Evolutionary conservation across 2,113 vertebrate genomes (phyloP).

Genomic region (Pterocles burchelli): DNA sequence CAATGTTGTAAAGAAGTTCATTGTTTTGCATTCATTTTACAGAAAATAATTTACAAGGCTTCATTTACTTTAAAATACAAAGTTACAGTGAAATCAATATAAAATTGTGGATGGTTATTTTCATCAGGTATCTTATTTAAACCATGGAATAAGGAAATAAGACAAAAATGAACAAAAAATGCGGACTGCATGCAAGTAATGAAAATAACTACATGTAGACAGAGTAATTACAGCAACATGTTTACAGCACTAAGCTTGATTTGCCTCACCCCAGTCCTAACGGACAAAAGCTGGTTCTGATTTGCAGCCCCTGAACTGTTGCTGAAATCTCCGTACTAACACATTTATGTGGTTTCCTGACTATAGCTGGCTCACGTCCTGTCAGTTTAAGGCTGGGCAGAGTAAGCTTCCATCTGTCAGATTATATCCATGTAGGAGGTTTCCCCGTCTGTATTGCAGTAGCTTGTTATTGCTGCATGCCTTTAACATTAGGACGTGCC

Average conservation of each 20-base stretch:
- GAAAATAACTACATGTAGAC: background rate
- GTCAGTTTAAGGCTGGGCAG: background rate
- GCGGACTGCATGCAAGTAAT: background rate
- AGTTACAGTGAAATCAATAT: background rate
- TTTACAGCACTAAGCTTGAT: background rate
- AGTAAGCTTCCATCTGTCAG: conserved; percentile 11
- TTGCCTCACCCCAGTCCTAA: background rate
- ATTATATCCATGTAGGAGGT: background rate
- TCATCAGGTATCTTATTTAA: background rate
- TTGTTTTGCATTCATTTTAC: background rate
- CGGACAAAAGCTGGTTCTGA: conserved; percentile 4
- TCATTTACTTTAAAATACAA: background rate
- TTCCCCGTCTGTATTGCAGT: background rate
- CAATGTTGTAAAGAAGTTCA: background rate
- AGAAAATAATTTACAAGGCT: background rate
- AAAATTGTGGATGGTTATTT: background rate
- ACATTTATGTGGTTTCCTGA: background rate
- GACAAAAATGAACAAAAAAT: background rate
- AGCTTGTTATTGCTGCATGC: background rate
- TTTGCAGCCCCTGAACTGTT: background rate
- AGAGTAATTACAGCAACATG: background rate
- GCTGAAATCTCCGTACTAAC: background rate
- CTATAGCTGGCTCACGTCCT: background rate
- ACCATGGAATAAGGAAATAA: background rate
- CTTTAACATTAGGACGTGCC: conserved; percentile 36